Evolutionary conservation across 92 coral and sea anemone genomes (phyloP).

Genomic region (Zoanthus solanderi): DNA sequence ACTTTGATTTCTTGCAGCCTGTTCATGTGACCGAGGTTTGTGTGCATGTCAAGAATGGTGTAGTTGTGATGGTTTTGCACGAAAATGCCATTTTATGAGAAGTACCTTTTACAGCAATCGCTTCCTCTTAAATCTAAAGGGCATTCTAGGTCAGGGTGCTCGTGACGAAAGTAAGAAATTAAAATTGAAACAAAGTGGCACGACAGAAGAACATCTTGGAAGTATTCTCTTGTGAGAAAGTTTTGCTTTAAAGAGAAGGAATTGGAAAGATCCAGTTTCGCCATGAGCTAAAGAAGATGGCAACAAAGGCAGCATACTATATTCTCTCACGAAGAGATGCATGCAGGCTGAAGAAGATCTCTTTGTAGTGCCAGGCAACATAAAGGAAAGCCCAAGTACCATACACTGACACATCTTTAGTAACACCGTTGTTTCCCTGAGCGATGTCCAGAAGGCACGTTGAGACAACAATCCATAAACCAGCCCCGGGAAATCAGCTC

Average conservation of each 20-base stretch:
- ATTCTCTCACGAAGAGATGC: constrained; percentile 71
- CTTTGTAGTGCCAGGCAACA: constrained; percentile 57
- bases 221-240: constrained; percentile 74
- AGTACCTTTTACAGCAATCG: constrained; percentile 65
- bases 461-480: background rate
- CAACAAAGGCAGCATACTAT: constrained; percentile 63
- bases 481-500: no score
- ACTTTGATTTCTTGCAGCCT: constrained; percentile 59
- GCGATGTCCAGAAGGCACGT: constrained; percentile 64
- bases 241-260: constrained; percentile 36
- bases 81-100: constrained; percentile 65
- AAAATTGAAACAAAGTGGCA: constrained; percentile 61
- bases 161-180: constrained; percentile 68
- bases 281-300: constrained; percentile 67
- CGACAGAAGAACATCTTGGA: constrained; percentile 69
- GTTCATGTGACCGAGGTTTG: constrained; percentile 67
- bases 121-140: constrained; percentile 64
- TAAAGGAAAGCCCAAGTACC: constrained; percentile 74
- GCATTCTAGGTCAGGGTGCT: constrained; percentile 63
- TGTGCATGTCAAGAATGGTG: constrained; percentile 68
- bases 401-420: constrained; percentile 65
- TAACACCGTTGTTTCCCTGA: constrained; percentile 57
- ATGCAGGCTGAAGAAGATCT: constrained; percentile 69
- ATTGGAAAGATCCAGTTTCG: constrained; percentile 55
- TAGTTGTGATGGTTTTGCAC: constrained; percentile 67